Evolutionary conservation across 2,888 invertebrate species (phyloP).

Genomic region (Ctenicera cuprea): DNA sequence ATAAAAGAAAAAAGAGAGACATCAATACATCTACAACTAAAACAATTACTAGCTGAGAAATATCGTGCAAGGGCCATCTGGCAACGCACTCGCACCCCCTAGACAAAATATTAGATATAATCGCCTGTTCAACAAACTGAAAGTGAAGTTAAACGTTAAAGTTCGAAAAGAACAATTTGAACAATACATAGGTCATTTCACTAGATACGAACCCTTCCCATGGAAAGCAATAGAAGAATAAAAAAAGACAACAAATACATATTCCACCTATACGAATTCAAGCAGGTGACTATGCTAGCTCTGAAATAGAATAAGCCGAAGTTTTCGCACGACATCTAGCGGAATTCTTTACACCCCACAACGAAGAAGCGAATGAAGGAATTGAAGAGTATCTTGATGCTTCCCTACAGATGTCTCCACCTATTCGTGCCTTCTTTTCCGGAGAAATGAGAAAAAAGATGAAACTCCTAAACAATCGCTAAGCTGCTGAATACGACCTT

Average conservation of each 20-base stretch:
- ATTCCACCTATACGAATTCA: conserved; percentile 23
- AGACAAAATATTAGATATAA: background rate
- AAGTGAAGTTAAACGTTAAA: background rate
- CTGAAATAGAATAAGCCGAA: conserved; percentile 10
- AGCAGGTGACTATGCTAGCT: conserved; percentile 1
- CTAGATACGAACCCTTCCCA: too few relatives aligned
- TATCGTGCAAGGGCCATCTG: background rate
- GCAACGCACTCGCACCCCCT: background rate
- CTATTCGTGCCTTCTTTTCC: conserved; percentile 4
- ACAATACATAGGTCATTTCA: background rate
- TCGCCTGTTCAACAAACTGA: background rate
- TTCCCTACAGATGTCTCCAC: background rate
- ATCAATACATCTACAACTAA: too few relatives aligned
- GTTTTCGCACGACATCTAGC: conserved; percentile 14
- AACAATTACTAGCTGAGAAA: conserved; percentile 7
- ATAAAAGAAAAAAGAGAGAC: too few relatives aligned
- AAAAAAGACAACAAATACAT: conserved; percentile 4
- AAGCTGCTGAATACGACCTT: conserved; percentile 26
- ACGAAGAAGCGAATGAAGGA: background rate
- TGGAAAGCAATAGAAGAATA: conserved; percentile 17
- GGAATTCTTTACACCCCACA: conserved; percentile 1
- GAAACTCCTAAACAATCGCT: conserved; percentile 1
- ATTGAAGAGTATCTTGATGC: conserved; percentile 2
- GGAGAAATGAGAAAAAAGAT: background rate
- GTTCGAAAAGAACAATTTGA: background rate